Conservation (phyloP, 2,888 invertebrate species). For the Branchinecta sandiegonensis region DNA sequence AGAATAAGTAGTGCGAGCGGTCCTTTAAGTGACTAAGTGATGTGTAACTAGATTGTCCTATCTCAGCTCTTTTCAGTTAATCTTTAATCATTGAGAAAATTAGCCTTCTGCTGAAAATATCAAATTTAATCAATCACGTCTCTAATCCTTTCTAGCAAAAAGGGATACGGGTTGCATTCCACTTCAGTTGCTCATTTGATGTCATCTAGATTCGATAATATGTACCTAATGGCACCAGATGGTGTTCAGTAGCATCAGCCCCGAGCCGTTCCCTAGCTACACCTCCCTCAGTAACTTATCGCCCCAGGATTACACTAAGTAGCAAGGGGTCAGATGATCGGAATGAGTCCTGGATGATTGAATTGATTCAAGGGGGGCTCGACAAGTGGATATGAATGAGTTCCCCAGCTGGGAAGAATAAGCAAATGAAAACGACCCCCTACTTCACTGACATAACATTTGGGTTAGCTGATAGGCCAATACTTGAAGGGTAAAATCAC, state of each 20-base stretch:
- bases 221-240: background rate
- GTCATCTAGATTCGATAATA: background rate
- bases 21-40: no score
- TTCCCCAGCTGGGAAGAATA: slow-evolving; percentile 9
- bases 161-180: background rate
- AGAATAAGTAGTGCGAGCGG: no score
- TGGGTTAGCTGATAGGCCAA: slow-evolving; percentile 15
- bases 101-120: no score
- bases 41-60: no score
- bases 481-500: background rate
- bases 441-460: slow-evolving; percentile 15
- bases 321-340: slow-evolving; percentile 12
- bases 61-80: no score
- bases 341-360: slow-evolving; percentile 10
- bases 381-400: slow-evolving; percentile 15
- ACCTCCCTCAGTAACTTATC: slow-evolving; percentile 16
- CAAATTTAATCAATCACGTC: no score
- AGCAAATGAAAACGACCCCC: slow-evolving; percentile 16
- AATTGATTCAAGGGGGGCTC: slow-evolving; percentile 12
- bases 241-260: background rate
- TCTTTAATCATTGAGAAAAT: no score
- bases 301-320: slow-evolving; percentile 16
- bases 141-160: background rate
- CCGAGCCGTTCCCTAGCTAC: slow-evolving; percentile 3
- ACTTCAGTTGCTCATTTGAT: slow-evolving; percentile 6